phyloP scores from a whole-genome alignment of 2,113 vertebrate species.

The Tonatia bakeri region DNA sequence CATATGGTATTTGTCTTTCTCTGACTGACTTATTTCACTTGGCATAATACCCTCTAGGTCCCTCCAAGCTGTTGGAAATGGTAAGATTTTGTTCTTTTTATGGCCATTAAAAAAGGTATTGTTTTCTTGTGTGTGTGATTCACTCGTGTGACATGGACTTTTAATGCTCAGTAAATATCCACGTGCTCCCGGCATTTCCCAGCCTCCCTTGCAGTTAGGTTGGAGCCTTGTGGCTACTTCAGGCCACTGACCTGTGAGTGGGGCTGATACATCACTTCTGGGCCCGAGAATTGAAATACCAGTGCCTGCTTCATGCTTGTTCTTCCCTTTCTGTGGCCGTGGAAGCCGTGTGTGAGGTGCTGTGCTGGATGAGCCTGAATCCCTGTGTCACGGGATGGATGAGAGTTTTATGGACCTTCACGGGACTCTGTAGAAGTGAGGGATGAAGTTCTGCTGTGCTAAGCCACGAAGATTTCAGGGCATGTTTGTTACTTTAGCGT shows the following conservation, averaged over 20 bases:
- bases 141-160: not conserved
- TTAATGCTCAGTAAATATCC: not conserved
- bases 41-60: not conserved
- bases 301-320: not conserved
- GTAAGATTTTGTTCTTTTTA: not conserved
- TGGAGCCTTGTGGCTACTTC: not conserved
- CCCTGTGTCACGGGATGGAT: not conserved
- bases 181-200: not conserved
- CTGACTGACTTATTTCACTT: not conserved
- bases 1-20: not conserved
- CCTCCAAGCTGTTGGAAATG: not conserved
- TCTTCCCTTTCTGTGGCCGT: not conserved
- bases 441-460: not conserved
- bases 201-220: not conserved
- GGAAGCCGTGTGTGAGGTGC: not conserved
- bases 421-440: not conserved
- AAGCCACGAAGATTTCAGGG: not conserved
- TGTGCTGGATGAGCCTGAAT: not conserved
- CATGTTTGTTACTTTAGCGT: not conserved
- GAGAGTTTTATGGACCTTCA: not conserved
- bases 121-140: not conserved
- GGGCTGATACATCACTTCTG: not conserved
- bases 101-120: not conserved
- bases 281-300: not conserved
- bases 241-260: not conserved